Evolutionary conservation across 2,888 invertebrate genomes (phyloP), one percentile per base, ranked within the genome.

Genomic region (Ganaspis brasiliensis): DNA sequence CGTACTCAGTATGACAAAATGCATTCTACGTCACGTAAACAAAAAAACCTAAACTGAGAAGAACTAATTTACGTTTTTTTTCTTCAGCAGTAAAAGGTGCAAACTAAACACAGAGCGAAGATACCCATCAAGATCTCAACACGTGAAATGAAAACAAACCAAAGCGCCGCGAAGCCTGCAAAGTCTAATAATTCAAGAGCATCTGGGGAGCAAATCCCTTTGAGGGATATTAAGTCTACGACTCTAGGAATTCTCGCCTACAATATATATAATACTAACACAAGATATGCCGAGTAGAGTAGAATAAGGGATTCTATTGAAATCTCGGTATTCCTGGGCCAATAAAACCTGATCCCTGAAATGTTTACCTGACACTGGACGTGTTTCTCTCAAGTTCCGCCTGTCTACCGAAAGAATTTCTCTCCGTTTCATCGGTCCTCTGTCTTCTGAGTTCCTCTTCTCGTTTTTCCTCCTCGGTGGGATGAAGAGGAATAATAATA

Each of bases 401-500:
- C 57, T 80, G 72, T 74, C 79, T 82, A 26, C 77, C 76, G 49
- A 77, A 82, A 74, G 76, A 80, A 45, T 79, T 85, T 14, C 1
- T 59, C 31, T 26, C n/a, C 71, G 78, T 79, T 16, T 55, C 74
- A 5, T 77, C 77, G 77, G 79, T 19, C 73, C 77, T 55, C 77
- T 59, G 35, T 63, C 26, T 79, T 75, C 56, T 57, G 57, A 63
- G 78, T 81, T 81, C 76, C 31, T 82, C 79, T 72, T 74, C 82
- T 52, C 77, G 82, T 52, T 77, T 82, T 72, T 89, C 87, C 35
- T 88, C 89, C 26, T 87, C 87, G 8, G 91, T 90, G 14, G 89
- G 88, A 78, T 92, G 92, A 67, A 92, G 85, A 67, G 92, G 92
- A 82, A 92, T 92, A 79, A 92, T 92, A 79, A 90, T 90, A 75